phyloP scores from a whole-genome alignment of 2,888 invertebrate species.

The Lagria hirta region DNA sequence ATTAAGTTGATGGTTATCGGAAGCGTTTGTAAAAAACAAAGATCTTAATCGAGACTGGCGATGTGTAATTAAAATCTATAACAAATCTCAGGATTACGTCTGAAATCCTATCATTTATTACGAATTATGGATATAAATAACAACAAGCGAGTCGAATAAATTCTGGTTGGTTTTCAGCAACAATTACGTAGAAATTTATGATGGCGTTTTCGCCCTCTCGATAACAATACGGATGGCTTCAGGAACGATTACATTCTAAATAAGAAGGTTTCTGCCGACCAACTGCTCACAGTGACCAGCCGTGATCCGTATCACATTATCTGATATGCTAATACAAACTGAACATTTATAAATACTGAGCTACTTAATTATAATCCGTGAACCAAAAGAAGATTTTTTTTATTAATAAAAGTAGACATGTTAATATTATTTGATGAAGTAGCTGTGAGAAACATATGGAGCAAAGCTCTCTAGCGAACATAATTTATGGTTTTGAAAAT shows the following conservation, averaged over 20 bases:
- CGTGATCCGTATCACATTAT: conserved; percentile 41
- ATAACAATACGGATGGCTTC: conserved; percentile 46
- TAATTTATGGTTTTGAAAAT: too few relatives aligned
- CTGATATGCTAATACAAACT: conserved; percentile 44
- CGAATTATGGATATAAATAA: conserved; percentile 50
- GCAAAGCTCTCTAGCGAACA: too few relatives aligned
- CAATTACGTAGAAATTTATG: conserved; percentile 53
- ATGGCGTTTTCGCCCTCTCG: conserved; percentile 43
- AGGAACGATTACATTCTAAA: conserved; percentile 36
- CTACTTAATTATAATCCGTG: conserved; percentile 40
- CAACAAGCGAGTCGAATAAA: conserved; percentile 47
- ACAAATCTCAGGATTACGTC: conserved; percentile 52
- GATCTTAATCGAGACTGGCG: conserved; percentile 45
- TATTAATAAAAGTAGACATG: conserved; percentile 12
- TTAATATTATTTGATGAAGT: conserved; percentile 17
- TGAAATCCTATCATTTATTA: conserved; percentile 51
- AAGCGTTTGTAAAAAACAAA: conserved; percentile 44
- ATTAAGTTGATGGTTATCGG: conserved; percentile 46
- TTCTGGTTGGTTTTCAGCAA: conserved; percentile 51
- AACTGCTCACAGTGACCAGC: conserved; percentile 39
- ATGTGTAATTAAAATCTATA: conserved; percentile 50
- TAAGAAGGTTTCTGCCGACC: conserved; percentile 36
- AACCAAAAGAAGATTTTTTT: conserved; percentile 20
- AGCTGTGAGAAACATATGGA: conserved; percentile 9
- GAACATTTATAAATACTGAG: conserved; percentile 39